A percentile compares a stretch with the other conserved stretches of the same genome.
Conservation (phyloP, 2,888 invertebrate genomes). For the Conchocele bisecta region DNA sequence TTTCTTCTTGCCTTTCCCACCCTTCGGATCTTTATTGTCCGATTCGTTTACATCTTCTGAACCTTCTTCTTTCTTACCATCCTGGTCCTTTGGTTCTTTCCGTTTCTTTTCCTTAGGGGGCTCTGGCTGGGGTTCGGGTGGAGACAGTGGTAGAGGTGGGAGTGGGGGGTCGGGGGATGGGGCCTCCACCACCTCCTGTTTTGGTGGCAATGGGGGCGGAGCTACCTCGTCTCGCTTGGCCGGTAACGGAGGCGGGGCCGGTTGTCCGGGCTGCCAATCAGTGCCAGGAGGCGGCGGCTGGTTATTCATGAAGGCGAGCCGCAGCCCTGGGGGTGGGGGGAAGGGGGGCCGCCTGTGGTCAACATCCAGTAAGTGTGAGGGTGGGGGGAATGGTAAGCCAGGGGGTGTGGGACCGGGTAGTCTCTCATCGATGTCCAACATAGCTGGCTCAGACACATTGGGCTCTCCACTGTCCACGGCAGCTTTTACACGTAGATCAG, state of each 20-base stretch:
- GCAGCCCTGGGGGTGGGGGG: constrained; percentile 21
- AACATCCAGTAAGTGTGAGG: constrained; percentile 49
- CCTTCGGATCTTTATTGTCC: constrained; percentile 26
- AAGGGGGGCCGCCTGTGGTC: constrained; percentile 52
- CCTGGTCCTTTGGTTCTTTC: constrained; percentile 18
- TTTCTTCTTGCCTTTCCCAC: constrained; percentile 28
- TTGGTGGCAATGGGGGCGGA: constrained; percentile 13
- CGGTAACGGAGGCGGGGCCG: constrained; percentile 40
- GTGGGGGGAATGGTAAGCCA: constrained; percentile 27
- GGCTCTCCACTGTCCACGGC: constrained; percentile 31
- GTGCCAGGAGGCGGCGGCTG: constrained; percentile 65
- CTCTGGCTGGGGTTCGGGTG: neutral
- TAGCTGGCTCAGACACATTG: constrained; percentile 3
- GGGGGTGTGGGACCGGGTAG: constrained; percentile 12
- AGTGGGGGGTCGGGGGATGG: neutral
- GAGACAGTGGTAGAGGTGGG: constrained; percentile 15
- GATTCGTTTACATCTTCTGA: constrained; percentile 15
- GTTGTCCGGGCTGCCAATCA: constrained; percentile 40
- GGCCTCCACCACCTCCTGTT: no score
- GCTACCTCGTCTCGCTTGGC: constrained; percentile 27
- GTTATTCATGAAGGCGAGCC: constrained; percentile 35
- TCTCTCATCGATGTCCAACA: constrained; percentile 40
- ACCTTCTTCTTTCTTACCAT: constrained; percentile 24
- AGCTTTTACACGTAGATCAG: no score
- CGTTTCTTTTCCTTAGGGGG: neutral